phyloP scores from a whole-genome alignment of 2,113 vertebrate species.

The Gymnorhina tibicen region DNA sequence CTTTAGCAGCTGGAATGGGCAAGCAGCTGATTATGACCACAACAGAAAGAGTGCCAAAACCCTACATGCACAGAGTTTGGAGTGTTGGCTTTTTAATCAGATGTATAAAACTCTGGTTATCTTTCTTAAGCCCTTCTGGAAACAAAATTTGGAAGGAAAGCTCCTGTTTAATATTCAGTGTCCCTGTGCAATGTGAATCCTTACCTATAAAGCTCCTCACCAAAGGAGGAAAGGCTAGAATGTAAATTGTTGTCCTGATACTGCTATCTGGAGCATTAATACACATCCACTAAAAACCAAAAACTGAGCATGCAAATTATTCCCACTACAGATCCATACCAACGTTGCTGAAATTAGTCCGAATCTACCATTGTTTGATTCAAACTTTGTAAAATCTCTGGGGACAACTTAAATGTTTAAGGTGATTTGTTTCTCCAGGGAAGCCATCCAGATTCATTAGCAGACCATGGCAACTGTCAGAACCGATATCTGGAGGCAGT shows the following conservation, averaged over 20 bases:
- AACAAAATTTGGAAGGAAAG: constrained; percentile 46
- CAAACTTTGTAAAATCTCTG: neutral
- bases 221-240: neutral
- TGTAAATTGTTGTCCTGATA: constrained; percentile 5
- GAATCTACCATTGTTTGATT: neutral
- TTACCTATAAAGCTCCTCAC: neutral
- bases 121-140: constrained; percentile 42
- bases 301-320: neutral
- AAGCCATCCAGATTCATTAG: neutral
- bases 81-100: constrained; percentile 40
- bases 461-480: neutral
- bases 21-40: constrained; percentile 42
- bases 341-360: neutral
- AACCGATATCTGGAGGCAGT: neutral
- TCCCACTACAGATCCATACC: neutral
- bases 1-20: constrained; percentile 52
- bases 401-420: neutral
- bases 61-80: neutral
- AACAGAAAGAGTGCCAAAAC: constrained; percentile 17
- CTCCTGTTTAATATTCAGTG: constrained; percentile 19
- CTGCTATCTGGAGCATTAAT: neutral
- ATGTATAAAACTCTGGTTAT: constrained; percentile 18
- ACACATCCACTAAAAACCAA: neutral
- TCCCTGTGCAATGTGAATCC: neutral
- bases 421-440: neutral